Base-by-base conservation (phyloP, 2,797 vertebrate genomes). In the Bovichtus diacanthus region DNA sequence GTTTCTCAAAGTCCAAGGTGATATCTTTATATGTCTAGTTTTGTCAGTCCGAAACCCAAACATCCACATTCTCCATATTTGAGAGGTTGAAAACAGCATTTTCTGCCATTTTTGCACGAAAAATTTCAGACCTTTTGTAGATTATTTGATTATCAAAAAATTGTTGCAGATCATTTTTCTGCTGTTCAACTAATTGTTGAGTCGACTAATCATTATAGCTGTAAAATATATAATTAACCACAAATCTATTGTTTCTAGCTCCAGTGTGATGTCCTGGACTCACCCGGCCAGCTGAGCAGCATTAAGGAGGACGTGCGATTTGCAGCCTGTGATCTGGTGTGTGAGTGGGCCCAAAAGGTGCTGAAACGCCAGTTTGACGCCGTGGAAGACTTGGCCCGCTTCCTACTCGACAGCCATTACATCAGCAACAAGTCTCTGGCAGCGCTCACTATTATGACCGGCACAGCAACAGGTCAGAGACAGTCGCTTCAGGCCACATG, bases 261-360 rank as follows among this genome's bases (percentile, higher is more conserved):
- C 21, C 93, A 99, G 96, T 93, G 95, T 96, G 98, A 99, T 74
- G 95, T 94, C 53, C 86, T 96, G 31, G 97, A 99, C 86, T 92
- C 96, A 0, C 86, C 95, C 1, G 95, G 96, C 71, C 97, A 97
- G 84, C 94, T 97, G 80, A 95, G 95, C 76, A 95, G 93, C 78
- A 96, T 95, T 18, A 97, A 98, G 82, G 98, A 99, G 80, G 98
- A 99, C 79, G 96, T 99, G 36, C 95, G 96, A 31, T 96, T 96
- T 54, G 97, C 98, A 0, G 97, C 98, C 82, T 99, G 98, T 85
- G 96, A 97, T 65, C 96, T 99, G 68, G 98, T 99, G 67, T 99
- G 98, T 50, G 98, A 99, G 76, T 99, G 98, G 98, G 98, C 98
- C 81, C 98, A 99, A 91, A 99, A 99, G 91, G 98, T 99, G 87